phyloP scores from a whole-genome alignment of 2,888 invertebrate species.

The Orchesellides sinensis region DNA sequence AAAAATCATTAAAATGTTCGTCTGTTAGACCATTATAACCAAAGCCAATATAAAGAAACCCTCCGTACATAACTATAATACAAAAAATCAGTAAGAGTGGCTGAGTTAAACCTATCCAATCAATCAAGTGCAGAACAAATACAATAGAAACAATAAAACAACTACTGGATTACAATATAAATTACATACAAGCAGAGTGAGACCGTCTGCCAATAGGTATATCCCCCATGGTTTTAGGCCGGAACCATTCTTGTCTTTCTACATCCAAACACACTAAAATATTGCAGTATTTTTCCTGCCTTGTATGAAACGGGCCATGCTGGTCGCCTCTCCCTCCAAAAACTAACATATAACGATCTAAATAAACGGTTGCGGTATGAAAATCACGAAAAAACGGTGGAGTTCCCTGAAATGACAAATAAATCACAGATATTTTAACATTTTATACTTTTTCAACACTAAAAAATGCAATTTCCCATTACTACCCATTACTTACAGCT shows the following conservation, averaged over 20 bases:
- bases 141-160: not conserved
- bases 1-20: conserved; percentile 90
- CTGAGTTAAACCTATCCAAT: too few relatives aligned
- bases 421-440: not conserved
- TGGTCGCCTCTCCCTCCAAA: conserved; percentile 92
- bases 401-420: conserved; percentile 79
- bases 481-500: conserved; percentile 68
- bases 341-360: conserved; percentile 86
- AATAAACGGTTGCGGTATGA: conserved; percentile 89
- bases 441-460: not conserved
- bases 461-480: too few relatives aligned
- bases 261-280: conserved; percentile 83
- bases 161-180: not conserved
- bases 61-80: conserved; percentile 86
- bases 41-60: conserved; percentile 91
- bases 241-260: conserved; percentile 83
- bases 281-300: conserved; percentile 87
- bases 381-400: conserved; percentile 89
- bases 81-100: too few relatives aligned
- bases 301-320: conserved; percentile 82
- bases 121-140: too few relatives aligned
- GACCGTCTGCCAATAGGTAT: conserved; percentile 88
- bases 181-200: conserved; percentile 90
- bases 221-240: conserved; percentile 81
- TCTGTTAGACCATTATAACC: conserved; percentile 89